Conservation (phyloP, 1,140 invertebrate species). For the Aphaenogaster ashmeadi region DNA sequence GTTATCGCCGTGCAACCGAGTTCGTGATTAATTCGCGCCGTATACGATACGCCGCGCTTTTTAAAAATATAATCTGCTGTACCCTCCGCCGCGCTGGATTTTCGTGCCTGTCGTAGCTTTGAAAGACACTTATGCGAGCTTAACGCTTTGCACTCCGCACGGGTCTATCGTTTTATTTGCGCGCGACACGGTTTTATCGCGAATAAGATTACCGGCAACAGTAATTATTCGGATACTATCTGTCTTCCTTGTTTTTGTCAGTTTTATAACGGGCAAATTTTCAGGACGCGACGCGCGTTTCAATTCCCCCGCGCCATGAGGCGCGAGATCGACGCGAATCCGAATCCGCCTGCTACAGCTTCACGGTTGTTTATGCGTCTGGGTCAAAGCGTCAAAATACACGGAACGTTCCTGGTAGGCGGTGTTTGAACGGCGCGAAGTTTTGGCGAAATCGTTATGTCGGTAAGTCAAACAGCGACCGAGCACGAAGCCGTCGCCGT, state of each 20-base stretch:
- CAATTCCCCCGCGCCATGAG: background rate
- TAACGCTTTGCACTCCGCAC: background rate
- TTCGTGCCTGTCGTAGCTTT: background rate
- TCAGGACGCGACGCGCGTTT: background rate
- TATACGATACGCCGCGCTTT: conserved; percentile 44
- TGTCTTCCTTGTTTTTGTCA: background rate
- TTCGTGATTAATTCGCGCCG: conserved; percentile 53
- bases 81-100: background rate
- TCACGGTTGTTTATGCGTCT: conserved; percentile 55
- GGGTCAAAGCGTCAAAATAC: conserved; percentile 57
- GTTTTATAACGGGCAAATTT: background rate
- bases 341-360: background rate
- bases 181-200: background rate
- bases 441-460: conserved; percentile 70
- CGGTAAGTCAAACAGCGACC: conserved; percentile 70
- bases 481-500: conserved; percentile 35
- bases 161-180: background rate
- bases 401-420: conserved; percentile 47
- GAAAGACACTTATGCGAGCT: conserved; percentile 25
- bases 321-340: background rate
- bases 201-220: background rate
- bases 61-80: conserved; percentile 40
- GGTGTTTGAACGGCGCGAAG: conserved; percentile 69
- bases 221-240: conserved; percentile 8
- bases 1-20: conserved; percentile 48